A percentile compares a stretch with the other conserved stretches of the same genome.
Evolutionary conservation across 2,888 invertebrate genomes (phyloP).

Genomic region (Aradus depressus): DNA sequence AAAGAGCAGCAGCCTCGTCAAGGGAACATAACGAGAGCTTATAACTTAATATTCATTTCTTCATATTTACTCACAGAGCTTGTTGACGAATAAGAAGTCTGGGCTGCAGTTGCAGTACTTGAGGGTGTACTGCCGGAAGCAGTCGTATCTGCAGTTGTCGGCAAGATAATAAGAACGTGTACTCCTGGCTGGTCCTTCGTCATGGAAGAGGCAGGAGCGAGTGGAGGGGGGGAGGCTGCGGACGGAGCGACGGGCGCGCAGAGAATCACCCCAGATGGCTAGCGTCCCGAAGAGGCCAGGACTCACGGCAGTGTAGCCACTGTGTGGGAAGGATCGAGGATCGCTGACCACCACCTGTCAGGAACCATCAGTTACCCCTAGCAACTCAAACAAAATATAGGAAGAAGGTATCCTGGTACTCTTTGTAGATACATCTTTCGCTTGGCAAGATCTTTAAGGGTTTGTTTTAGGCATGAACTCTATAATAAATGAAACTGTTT

Average conservation of each 20-base stretch:
- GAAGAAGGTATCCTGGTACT: no score
- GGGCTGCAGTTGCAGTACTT: constrained; percentile 34
- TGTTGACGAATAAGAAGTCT: constrained; percentile 32
- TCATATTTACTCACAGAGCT: no score
- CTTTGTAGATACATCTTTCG: no score
- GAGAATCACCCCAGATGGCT: constrained; percentile 32
- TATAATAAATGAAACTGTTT: no score
- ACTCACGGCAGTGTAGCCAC: constrained; percentile 30
- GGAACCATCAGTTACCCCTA: not conserved
- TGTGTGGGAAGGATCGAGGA: constrained; percentile 32
- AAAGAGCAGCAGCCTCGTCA: no score
- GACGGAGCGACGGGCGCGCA: constrained; percentile 30
- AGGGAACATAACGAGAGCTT: no score
- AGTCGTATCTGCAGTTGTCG: constrained; percentile 33
- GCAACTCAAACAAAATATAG: not conserved
- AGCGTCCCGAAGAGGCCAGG: constrained; percentile 31
- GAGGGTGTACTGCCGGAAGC: constrained; percentile 32
- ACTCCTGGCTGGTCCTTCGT: constrained; percentile 26
- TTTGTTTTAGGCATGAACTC: no score
- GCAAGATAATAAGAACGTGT: constrained; percentile 29
- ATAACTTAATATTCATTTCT: no score
- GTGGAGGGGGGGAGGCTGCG: constrained; percentile 28
- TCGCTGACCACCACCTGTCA: constrained; percentile 31
- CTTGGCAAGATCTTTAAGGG: no score
- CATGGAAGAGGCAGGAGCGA: constrained; percentile 31